Evolutionary conservation across 2,888 invertebrate genomes (phyloP), one percentile per base, ranked within the genome.

Genomic region (Drosophila pegasa): DNA sequence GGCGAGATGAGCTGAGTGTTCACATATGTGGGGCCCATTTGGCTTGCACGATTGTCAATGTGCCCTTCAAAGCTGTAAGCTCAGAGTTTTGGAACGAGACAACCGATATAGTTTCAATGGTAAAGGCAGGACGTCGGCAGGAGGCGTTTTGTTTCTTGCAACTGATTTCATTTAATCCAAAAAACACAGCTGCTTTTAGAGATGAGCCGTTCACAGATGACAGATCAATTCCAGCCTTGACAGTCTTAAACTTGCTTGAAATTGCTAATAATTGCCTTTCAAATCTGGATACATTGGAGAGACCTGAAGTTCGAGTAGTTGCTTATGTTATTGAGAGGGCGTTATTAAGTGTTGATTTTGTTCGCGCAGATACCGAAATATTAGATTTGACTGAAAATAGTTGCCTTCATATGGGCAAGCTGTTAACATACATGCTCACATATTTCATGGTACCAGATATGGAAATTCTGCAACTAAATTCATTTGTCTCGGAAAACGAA

Each of bases 241-340:
- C 41, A 41, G 58, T 72, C 43, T 5, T 63, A 9, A 72, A 73
- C 27, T 58, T 58, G 1, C 7, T 71, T 10, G 48, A 67, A 50
- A 54, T 66, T 31, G 50, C 51, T 1, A 12, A 20, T 1, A 43
- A 29, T 10, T 52, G 6, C 18, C 12, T 60, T 12, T 35, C 16
- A 3, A 0, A 1, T 51, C 1, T 68, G 9, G 12, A 10, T 8
- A 22, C 20, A 2, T 2, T 63, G 0, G 20, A 40, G 7, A 43
- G 22, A 9, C 41, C 27, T 40, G 45, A 69, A 8, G 31, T 31
- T 7, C 14, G 14, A 18, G 45, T 47, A 1, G 10, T 73, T 18
- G 14, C 31, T 8, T 2, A 45, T 16, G 12, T 57, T 2, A 8
- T 74, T 3, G 18, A 16, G 20, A 57, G 57, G 51, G 57, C 41